Percentiles rank a stretch among this genome's conserved stretches.
phyloP scores from a whole-genome alignment of 2,888 invertebrate species.

The Apodemia hepburni region DNA sequence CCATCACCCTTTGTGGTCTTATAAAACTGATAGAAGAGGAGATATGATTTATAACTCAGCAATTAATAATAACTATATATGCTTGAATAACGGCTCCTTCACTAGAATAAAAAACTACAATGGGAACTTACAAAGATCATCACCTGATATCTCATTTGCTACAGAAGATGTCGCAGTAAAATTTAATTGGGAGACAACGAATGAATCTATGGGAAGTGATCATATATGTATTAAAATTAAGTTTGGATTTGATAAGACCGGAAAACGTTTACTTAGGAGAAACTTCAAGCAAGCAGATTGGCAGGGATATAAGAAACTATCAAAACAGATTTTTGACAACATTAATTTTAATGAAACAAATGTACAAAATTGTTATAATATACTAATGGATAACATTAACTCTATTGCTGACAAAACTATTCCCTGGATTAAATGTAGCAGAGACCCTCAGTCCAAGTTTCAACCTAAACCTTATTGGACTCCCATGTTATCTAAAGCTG shows the following conservation, averaged over 20 bases:
- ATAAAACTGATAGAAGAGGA: background rate
- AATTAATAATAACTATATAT: background rate
- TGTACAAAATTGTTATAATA: background rate
- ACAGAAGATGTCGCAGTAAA: background rate
- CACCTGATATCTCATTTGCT: background rate
- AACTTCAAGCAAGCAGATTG: background rate
- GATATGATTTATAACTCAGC: constrained; percentile 2
- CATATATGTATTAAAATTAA: background rate
- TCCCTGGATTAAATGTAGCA: background rate
- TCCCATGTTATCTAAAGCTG: background rate
- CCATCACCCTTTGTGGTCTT: background rate
- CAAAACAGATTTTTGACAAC: background rate
- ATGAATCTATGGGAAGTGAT: background rate
- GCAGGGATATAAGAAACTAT: background rate
- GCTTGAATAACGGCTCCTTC: background rate
- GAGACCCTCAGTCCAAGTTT: background rate
- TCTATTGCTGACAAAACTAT: background rate
- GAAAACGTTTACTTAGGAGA: background rate
- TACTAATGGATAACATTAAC: background rate
- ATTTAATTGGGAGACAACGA: background rate
- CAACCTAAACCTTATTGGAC: background rate
- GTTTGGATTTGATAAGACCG: background rate
- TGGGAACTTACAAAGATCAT: background rate
- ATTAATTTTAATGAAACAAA: background rate
- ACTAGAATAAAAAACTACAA: background rate